Base-by-base conservation (phyloP, 1,140 invertebrate species). In the Zaprionus taronus region DNA sequence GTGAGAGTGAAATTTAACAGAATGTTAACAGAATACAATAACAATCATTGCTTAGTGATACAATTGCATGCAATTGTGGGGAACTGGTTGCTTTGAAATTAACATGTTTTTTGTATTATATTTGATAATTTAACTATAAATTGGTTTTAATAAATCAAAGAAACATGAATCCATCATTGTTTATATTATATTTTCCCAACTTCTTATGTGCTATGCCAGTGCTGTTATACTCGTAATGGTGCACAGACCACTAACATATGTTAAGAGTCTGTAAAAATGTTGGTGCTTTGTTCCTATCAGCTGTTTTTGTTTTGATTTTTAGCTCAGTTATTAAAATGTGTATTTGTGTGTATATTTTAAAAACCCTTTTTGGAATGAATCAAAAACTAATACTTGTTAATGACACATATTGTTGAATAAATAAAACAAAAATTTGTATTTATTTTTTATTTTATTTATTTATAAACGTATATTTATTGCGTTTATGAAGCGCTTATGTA, bases 401-500 rank as follows among this genome's bases (percentile, higher is more conserved):
- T 9, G 2, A 17, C 6, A 56, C 12, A 26, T 4, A 56, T 24
- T 61, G 9, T 24, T 64, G 2, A 31, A 22, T 12, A 12, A 60
- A 51, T 36, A 31, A 56, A 24, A 34, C 28, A 62, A 20, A 11
- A 11, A 41, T 60, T 31, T 73, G 63, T 60, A 20, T 34, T 31
- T 34, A 34, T 34, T 34, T 28, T 28, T 34, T 34, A 31, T 9
- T 31, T 9, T 6, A 28, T 28, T 31, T 7, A 34, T 34, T 34
- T 34, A 58, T 57, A 56, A 58, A 41, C 26, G 51, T 61, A 22
- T 4, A 57, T 66, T 68, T 73, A 77, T 73, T 71, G 22, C 51
- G n/a, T 36, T 22, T 56, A 26, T 36, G 4, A 66, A 22, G 49
- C 56, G 20, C 67, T 86, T 90, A 91, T 91, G 77, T 77, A 82